A percentile compares a stretch with the other conserved stretches of the same genome.
Evolutionary conservation across 2,888 invertebrate species (phyloP).

Genomic region (Kuschelorhynchus macadamiae): DNA sequence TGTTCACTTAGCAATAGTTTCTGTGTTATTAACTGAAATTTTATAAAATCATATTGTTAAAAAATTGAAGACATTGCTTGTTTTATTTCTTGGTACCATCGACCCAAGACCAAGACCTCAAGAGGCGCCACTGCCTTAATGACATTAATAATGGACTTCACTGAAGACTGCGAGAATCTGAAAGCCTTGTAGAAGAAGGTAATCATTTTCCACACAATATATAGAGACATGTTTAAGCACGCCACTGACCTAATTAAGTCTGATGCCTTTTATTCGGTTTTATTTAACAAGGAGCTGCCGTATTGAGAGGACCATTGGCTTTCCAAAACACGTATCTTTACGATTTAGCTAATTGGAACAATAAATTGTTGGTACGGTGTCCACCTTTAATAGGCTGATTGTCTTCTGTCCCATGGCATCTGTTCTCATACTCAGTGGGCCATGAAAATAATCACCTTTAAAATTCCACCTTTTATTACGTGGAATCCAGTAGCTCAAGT

Average conservation of each 20-base stretch:
- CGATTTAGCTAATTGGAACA: conserved; percentile 73
- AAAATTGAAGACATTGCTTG: too few relatives aligned
- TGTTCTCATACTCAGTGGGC: conserved; percentile 64
- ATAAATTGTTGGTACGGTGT: conserved; percentile 70
- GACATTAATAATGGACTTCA: too few relatives aligned
- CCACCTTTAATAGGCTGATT: conserved; percentile 70
- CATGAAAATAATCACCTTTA: conserved; percentile 51
- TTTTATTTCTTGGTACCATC: too few relatives aligned
- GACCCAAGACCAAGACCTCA: too few relatives aligned
- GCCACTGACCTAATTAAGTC: conserved; percentile 12
- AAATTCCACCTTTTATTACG: conserved; percentile 46
- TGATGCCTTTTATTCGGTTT: conserved; percentile 50
- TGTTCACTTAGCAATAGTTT: too few relatives aligned
- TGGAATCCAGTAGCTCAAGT: conserved; percentile 48
- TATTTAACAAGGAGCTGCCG: conserved; percentile 61
- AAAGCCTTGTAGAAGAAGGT: too few relatives aligned
- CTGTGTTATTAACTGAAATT: too few relatives aligned
- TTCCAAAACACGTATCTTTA: conserved; percentile 70
- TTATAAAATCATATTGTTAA: too few relatives aligned
- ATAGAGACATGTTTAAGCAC: too few relatives aligned
- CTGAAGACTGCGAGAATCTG: too few relatives aligned
- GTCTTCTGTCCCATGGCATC: conserved; percentile 69
- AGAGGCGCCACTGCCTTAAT: too few relatives aligned
- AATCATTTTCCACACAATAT: too few relatives aligned
- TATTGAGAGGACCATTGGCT: conserved; percentile 64